Conservation (phyloP, 2,113 vertebrate genomes). For the Gallinago jamesoni region DNA sequence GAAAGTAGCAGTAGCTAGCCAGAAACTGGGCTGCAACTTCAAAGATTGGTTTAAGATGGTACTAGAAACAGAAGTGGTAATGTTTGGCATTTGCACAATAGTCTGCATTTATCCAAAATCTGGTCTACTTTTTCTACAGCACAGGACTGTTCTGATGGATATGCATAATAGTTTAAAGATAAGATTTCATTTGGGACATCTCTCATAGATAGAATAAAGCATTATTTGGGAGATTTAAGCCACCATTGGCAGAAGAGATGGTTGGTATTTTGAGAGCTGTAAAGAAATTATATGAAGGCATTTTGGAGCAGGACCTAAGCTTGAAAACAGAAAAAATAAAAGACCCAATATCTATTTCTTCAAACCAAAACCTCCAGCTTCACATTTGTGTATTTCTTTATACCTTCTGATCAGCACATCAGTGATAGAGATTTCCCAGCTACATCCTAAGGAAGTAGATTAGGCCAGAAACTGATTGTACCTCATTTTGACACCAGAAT, state of each 20-base stretch:
- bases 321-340: background rate
- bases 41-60: background rate
- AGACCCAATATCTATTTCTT: background rate
- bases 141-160: background rate
- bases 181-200: background rate
- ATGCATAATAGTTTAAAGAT: background rate
- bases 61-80: background rate
- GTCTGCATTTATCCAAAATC: background rate
- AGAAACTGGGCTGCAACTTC: background rate
- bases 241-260: background rate
- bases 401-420: background rate
- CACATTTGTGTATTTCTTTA: background rate
- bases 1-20: background rate
- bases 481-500: background rate
- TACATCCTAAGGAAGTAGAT: background rate
- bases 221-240: background rate
- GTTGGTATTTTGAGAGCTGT: background rate
- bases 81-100: background rate
- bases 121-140: background rate
- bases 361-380: background rate
- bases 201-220: background rate
- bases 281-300: background rate
- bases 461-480: background rate
- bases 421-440: background rate
- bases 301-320: background rate